Conservation (phyloP, 2,888 invertebrate species). For the Pogonocherus hispidulus region DNA sequence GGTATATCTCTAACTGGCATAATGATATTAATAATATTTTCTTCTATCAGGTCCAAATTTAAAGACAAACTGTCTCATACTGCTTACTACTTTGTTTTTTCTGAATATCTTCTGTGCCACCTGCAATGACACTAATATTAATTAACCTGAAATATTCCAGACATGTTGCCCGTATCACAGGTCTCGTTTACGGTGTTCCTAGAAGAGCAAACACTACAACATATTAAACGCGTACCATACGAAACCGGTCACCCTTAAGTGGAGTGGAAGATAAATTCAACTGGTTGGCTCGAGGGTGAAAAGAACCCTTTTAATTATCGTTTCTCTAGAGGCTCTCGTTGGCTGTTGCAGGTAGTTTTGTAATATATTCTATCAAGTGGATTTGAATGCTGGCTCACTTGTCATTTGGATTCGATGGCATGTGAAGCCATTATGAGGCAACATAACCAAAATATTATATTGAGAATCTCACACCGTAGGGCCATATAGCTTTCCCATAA, state of each 20-base stretch:
- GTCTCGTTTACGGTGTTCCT: not conserved
- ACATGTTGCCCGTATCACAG: not conserved
- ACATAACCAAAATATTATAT: too few relatives aligned
- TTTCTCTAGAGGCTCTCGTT: not conserved
- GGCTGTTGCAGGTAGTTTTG: not conserved
- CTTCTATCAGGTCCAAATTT: too few relatives aligned
- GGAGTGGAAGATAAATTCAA: not conserved
- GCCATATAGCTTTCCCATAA: too few relatives aligned
- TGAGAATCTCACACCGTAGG: too few relatives aligned
- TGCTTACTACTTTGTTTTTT: too few relatives aligned
- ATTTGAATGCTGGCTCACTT: too few relatives aligned
- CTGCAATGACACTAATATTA: not conserved
- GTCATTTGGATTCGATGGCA: not conserved
- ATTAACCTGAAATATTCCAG: not conserved
- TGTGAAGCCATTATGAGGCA: too few relatives aligned
- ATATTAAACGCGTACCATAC: not conserved
- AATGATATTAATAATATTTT: too few relatives aligned
- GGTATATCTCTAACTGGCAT: too few relatives aligned
- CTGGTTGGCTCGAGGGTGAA: conserved; percentile 13
- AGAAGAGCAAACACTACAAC: not conserved
- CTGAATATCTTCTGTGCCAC: too few relatives aligned
- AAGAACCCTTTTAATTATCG: conserved; percentile 11
- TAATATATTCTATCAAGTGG: not conserved
- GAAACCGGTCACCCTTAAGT: conserved; percentile 13
- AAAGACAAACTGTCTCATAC: too few relatives aligned